Base-by-base conservation (phyloP, 2,797 vertebrate genomes). In the Cynodonichthys magdalenae region DNA sequence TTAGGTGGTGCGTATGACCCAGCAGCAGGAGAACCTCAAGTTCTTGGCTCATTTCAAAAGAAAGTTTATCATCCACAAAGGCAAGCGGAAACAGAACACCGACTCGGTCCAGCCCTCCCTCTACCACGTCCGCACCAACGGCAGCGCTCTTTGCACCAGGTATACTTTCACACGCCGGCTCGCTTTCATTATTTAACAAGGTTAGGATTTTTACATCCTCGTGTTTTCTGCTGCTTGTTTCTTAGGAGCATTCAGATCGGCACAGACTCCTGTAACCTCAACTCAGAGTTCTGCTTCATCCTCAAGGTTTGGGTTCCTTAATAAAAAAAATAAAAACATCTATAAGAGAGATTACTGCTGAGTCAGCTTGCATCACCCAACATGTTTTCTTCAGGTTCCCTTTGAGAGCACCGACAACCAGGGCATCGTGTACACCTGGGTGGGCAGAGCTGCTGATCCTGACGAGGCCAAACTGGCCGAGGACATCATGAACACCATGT, bases 11-110 rank as follows among this genome's bases (percentile, higher is more conserved):
- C 94, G 96, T 11, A 99, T 99, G 98, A 99, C 96, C 0, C 98
- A 99, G 90, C 98, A 99, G 91, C 98, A 99, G 89, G 98, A 99
- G 87, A 99, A 99, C 86, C 95, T 97, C 75, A 99, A 99, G 88
- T 99, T 99, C 87, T 90, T 99, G 66, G 98, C 97, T 0, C 98
- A 99, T 73, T 99, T 99, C 88, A 99, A 98, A 92, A 95, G 98
- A 71, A 99, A 97, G 87, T 99, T 99, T 75, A 95, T 99, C 80
- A 95, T 99, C 77, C 98, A 99, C 92, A 96, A 96, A 68, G 97
- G 98, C 75, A 97, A 96, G 85, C 90, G 96, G 87, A 98, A 97
- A 90, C 91, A 89, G 10, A 91, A 89, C 77, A 93, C 92, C 0
- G 93, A 95, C 46, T 75, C 90, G 0, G 94, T 94, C 47, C 98